Percentiles rank a stretch among this genome's conserved stretches.
Conservation (phyloP, 2,113 vertebrate genomes). For the Cheilinus undulatus region DNA sequence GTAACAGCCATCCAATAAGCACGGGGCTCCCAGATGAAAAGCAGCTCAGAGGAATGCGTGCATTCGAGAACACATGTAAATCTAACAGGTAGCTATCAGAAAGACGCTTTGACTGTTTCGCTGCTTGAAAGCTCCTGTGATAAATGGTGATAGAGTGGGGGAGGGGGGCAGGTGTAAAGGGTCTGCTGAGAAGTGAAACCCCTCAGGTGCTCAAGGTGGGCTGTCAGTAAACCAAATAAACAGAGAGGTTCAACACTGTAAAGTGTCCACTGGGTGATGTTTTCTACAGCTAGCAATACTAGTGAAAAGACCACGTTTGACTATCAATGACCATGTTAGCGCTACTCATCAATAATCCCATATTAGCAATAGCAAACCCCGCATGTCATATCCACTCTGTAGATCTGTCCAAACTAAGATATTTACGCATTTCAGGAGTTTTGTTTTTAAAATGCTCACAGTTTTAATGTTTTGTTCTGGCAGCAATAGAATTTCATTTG, state of each 20-base stretch:
- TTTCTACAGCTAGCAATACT: neutral
- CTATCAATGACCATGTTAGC: too few species aligned
- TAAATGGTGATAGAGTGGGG: constrained; percentile 26
- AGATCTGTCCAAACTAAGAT: too few species aligned
- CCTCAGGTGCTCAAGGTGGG: constrained; percentile 15
- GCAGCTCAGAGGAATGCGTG: constrained; percentile 42
- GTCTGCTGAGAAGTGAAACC: constrained; percentile 23
- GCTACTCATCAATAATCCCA: too few species aligned
- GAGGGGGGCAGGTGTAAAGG: constrained; percentile 14
- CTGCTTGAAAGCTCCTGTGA: constrained; percentile 36
- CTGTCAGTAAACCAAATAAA: constrained; percentile 39
- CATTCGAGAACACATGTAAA: constrained; percentile 70
- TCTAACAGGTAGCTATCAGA: constrained; percentile 62
- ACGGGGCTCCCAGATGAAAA: constrained; percentile 35
- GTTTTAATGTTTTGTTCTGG: too few species aligned
- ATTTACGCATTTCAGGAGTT: too few species aligned
- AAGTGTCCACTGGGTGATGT: neutral
- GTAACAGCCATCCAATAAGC: constrained; percentile 70
- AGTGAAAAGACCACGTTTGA: too few species aligned
- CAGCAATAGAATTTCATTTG: neutral
- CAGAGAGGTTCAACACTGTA: neutral
- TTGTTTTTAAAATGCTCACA: too few species aligned
- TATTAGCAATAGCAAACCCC: too few species aligned
- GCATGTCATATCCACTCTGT: too few species aligned
- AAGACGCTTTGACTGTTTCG: constrained; percentile 42